Percentiles rank a stretch among this genome's conserved stretches.
phyloP scores from a whole-genome alignment of 2,888 invertebrate species.

The Drosophila meridiana region DNA sequence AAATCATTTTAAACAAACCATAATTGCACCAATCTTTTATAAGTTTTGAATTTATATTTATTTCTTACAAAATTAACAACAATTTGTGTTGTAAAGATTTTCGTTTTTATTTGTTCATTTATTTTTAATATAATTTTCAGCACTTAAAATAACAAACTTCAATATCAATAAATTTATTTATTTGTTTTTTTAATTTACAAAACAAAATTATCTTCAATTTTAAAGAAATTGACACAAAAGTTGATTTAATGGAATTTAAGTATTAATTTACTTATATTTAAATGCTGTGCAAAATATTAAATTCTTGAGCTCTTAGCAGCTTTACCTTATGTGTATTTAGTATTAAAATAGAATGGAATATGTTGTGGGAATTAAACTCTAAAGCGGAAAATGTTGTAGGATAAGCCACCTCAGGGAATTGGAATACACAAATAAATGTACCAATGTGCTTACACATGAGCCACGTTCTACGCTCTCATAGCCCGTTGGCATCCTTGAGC shows the following conservation, averaged over 20 bases:
- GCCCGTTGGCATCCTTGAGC: neutral
- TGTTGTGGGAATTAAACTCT: neutral
- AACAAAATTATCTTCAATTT: neutral
- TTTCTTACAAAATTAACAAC: too few species aligned
- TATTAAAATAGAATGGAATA: slow-evolving; percentile 1
- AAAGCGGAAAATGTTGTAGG: neutral
- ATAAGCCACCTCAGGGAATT: slow-evolving; percentile 1
- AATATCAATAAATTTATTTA: neutral
- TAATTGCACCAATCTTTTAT: too few species aligned
- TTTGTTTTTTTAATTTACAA: neutral
- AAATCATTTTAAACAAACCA: too few species aligned
- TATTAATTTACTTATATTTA: neutral
- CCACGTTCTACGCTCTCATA: neutral
- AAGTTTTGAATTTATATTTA: too few species aligned
- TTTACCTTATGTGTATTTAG: neutral
- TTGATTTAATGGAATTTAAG: neutral
- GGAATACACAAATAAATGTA: slow-evolving; percentile 4
- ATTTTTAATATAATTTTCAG: neutral
- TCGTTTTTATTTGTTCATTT: neutral
- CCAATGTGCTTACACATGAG: neutral
- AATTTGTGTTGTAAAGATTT: neutral
- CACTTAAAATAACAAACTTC: neutral
- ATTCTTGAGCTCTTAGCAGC: neutral
- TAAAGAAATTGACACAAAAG: neutral
- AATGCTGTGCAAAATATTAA: neutral